A percentile compares a stretch with the other conserved stretches of the same genome.
Evolutionary conservation across 2,888 invertebrate species (phyloP).

Genomic region (Aspidapion aeneum): DNA sequence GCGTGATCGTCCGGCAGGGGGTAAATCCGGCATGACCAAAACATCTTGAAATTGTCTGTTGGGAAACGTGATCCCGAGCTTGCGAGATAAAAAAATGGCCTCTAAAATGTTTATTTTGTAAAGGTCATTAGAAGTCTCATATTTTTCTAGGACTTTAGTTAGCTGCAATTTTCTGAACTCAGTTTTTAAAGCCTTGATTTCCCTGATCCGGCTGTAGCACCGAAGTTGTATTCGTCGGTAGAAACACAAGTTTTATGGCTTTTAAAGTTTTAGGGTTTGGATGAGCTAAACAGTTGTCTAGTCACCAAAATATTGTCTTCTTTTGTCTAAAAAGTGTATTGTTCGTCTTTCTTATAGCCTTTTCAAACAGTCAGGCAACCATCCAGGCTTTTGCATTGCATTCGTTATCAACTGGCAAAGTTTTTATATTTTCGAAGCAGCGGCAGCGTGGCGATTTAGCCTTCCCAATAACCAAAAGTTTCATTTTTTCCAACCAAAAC

Average conservation of each 20-base stretch:
- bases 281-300: no score
- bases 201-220: not conserved
- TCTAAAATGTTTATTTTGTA: not conserved
- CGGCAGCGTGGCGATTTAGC: no score
- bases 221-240: not conserved
- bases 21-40: not conserved
- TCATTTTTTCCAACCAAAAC: not conserved
- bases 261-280: no score
- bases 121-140: not conserved
- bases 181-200: not conserved
- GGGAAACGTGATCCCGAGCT: not conserved
- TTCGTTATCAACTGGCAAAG: not conserved
- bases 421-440: conserved; percentile 1
- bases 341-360: no score
- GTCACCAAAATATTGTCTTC: no score
- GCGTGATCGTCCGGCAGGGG: not conserved
- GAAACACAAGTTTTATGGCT: not conserved
- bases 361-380: no score
- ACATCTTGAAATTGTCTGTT: not conserved
- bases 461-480: not conserved
- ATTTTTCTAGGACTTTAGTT: not conserved
- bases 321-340: no score
- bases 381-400: not conserved
- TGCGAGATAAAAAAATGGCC: not conserved
- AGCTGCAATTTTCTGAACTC: no score